Conservation (phyloP, 2,888 invertebrate genomes). For the Cheilosia scutellata region DNA sequence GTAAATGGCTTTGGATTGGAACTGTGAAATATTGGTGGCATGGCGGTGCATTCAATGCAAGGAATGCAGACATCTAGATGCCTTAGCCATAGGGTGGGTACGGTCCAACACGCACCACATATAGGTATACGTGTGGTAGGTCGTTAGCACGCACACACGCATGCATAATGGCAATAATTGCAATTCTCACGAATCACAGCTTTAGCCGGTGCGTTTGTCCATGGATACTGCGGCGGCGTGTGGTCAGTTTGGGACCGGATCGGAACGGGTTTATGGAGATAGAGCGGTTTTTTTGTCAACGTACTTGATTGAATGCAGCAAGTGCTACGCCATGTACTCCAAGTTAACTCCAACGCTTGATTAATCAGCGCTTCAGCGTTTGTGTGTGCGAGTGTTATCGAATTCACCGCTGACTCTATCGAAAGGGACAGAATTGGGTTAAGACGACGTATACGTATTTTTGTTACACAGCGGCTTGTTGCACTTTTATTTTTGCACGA, state of each 20-base stretch:
- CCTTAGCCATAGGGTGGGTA: conserved; percentile 32
- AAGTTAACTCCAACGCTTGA: conserved; percentile 70
- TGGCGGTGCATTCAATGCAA: conserved; percentile 28
- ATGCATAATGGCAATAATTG: background rate
- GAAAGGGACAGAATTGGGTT: conserved; percentile 75
- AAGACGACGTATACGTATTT: conserved; percentile 41
- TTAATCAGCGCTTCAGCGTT: conserved; percentile 53
- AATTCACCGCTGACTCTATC: conserved; percentile 67
- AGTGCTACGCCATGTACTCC: conserved; percentile 52
- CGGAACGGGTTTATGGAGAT: conserved; percentile 59
- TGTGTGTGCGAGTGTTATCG: conserved; percentile 59
- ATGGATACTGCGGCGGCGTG: conserved; percentile 41
- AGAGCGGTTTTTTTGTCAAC: conserved; percentile 38
- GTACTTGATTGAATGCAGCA: conserved; percentile 66
- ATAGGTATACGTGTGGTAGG: conserved; percentile 31
- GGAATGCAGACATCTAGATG: conserved; percentile 53
- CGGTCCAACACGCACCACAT: conserved; percentile 61
- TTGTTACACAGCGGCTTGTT: conserved; percentile 5
- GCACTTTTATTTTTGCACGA: conserved; percentile 46
- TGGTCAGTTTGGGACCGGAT: conserved; percentile 55
- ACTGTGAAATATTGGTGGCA: conserved; percentile 56
- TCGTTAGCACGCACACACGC: conserved; percentile 48
- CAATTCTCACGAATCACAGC: conserved; percentile 40
- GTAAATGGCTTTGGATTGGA: conserved; percentile 49
- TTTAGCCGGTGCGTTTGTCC: conserved; percentile 50